Evolutionary conservation across 2,797 vertebrate genomes (phyloP).

Genomic region (Vespertilio murinus): DNA sequence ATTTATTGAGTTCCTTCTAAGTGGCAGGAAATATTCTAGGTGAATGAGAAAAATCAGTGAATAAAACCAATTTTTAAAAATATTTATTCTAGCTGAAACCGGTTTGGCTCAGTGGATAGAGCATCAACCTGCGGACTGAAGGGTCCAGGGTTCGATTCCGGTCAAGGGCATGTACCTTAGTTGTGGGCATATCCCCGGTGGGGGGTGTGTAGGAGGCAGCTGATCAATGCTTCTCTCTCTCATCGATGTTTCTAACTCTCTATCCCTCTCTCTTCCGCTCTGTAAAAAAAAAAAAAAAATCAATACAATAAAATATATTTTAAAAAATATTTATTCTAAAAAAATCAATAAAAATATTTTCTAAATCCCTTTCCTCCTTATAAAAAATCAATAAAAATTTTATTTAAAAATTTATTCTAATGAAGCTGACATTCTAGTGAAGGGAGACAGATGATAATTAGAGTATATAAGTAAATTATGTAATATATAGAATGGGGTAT

Average conservation of each 20-base stretch:
- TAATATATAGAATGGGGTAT: neutral
- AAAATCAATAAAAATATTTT: neutral
- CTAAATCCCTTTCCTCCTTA: too few species aligned
- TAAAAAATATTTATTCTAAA: neutral
- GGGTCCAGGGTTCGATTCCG: too few species aligned
- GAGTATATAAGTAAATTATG: conserved; percentile 5
- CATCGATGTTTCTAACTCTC: too few species aligned
- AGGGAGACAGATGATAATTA: neutral
- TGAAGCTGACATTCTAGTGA: neutral
- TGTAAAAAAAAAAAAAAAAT: too few species aligned
- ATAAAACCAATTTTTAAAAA: neutral
- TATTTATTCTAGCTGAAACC: too few species aligned
- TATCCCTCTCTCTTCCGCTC: too few species aligned
- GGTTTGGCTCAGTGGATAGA: too few species aligned
- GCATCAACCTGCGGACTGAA: too few species aligned
- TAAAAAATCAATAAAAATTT: conserved; percentile 31
- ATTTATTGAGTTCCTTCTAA: conserved; percentile 1
- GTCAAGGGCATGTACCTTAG: too few species aligned
- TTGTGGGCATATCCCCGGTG: too few species aligned
- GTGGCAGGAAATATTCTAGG: neutral
- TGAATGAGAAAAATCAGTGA: conserved; percentile 9
- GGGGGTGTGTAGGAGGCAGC: too few species aligned
- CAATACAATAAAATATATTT: neutral
- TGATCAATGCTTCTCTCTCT: too few species aligned
- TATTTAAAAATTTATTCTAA: neutral